Percentiles rank a stretch among this genome's conserved stretches.
Evolutionary conservation across 1,140 invertebrate species (phyloP).

Genomic region (Pygmarrhopalites habei): DNA sequence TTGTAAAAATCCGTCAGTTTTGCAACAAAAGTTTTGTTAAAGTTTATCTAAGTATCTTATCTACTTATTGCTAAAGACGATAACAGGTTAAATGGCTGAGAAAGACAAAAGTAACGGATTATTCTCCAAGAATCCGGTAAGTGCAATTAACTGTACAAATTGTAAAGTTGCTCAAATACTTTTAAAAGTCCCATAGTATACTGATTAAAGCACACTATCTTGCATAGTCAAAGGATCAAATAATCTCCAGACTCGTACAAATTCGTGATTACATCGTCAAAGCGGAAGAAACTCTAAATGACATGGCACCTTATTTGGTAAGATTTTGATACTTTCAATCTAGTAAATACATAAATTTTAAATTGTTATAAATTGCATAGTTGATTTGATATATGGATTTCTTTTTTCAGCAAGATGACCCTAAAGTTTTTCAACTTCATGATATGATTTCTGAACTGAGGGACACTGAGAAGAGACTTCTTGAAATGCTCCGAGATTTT

Average conservation of each 20-base stretch:
- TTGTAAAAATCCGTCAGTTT: too few species aligned
- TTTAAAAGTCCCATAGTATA: too few species aligned
- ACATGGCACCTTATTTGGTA: slow-evolving; percentile 1
- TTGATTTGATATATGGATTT: neutral
- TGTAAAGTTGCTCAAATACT: neutral
- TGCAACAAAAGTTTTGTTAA: too few species aligned
- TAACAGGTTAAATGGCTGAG: too few species aligned
- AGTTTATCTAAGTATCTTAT: too few species aligned
- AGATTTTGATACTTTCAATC: neutral
- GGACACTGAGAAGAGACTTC: slow-evolving; percentile 9
- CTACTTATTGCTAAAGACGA: too few species aligned
- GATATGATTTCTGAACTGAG: slow-evolving; percentile 20
- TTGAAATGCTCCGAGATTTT: slow-evolving; percentile 8
- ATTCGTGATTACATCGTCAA: slow-evolving; percentile 18
- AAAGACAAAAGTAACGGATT: too few species aligned
- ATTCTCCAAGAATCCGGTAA: too few species aligned
- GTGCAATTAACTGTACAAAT: too few species aligned
- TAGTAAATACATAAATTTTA: neutral
- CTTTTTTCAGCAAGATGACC: slow-evolving; percentile 6
- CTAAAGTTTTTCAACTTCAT: slow-evolving; percentile 6
- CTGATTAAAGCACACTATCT: neutral
- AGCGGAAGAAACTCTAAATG: slow-evolving; percentile 8
- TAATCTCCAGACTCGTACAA: slow-evolving; percentile 9
- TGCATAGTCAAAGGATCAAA: slow-evolving; percentile 6
- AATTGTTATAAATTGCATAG: neutral